Evolutionary conservation across 2,113 vertebrate species (phyloP).

Genomic region (Ceuthmochares aereus): DNA sequence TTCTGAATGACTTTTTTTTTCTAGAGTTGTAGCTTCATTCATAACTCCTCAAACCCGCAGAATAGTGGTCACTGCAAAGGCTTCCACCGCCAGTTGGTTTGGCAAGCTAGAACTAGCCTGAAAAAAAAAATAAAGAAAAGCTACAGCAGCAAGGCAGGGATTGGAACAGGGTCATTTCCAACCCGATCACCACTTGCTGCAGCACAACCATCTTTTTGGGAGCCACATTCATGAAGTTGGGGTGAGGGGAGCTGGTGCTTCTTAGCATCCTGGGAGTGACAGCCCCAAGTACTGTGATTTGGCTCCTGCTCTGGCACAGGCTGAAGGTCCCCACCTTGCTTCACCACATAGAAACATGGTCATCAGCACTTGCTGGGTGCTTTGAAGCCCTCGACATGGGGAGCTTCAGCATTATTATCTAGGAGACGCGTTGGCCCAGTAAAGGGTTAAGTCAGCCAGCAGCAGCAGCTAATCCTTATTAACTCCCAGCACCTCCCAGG

Average conservation of each 20-base stretch:
- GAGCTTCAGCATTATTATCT: not conserved
- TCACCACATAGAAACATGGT: rapidly evolving
- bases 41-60: not conserved
- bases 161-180: not conserved
- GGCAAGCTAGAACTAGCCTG: not conserved
- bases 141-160: not conserved
- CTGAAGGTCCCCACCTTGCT: not conserved
- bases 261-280: not conserved
- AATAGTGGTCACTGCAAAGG: rapidly evolving
- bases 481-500: not conserved
- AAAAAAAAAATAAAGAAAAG: not conserved
- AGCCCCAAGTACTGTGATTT: not conserved
- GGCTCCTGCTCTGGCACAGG: not conserved
- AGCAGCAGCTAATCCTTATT: not conserved
- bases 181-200: rapidly evolving
- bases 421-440: not conserved
- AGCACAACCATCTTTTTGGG: not conserved
- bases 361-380: not conserved
- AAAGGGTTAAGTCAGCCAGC: not conserved
- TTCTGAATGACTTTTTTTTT: not conserved
- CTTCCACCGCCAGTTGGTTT: not conserved
- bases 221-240: rapidly evolving
- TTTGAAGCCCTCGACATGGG: rapidly evolving
- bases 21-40: not conserved
- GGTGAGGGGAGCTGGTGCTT: not conserved